Evolutionary conservation across 2,888 invertebrate species (phyloP), one percentile per base, ranked within the genome.

Genomic region (Drosophila ustulata): DNA sequence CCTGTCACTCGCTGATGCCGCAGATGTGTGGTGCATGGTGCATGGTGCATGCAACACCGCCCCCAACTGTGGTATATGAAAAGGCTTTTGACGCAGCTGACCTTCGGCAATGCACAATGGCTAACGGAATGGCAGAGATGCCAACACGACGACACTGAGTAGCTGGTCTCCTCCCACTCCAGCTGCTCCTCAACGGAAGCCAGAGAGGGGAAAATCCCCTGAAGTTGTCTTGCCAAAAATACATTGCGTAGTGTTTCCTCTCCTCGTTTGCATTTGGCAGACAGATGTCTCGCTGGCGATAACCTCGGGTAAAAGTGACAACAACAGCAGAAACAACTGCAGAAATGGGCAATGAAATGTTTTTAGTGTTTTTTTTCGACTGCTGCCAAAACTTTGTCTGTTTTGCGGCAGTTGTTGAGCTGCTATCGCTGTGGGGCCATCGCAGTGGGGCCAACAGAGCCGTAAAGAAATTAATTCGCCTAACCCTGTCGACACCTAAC

Each of bases 401-500:
- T 66, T 39, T 43, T 51, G 59, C 45, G 53, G 26, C 37, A 23
- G 63, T 37, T 53, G 52, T 67, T 75, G 65, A 51, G 70, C 67
- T 72, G 39, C 39, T 88, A 85, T 83, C 86, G 67, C 58, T 46
- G 51, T 25, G 84, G 72, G 78, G 85, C 59, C 82, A 75, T 83
- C 88, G 66, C 58, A 28, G 49, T n/a, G 81, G 69, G 78, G 85
- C 50, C 82, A 75, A 79, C 77, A 82, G 80, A 82, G 85, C 87
- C 81, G 84, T 79, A 80, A 82, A 80, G 80, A 85, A 84, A 84
- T 89, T 84, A 84, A 84, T 84, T 84, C 88, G 88, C 76, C 88
- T 84, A 84, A 87, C 88, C 83, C 88, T 81, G 82, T 84, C 88
- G 84, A 89, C 89, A 89, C 84, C 82, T 84, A 72, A 75, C 73